A percentile compares a stretch with the other conserved stretches of the same genome.
phyloP scores from a whole-genome alignment of 2,888 invertebrate genomes.

The Argyresthia goedartella region DNA sequence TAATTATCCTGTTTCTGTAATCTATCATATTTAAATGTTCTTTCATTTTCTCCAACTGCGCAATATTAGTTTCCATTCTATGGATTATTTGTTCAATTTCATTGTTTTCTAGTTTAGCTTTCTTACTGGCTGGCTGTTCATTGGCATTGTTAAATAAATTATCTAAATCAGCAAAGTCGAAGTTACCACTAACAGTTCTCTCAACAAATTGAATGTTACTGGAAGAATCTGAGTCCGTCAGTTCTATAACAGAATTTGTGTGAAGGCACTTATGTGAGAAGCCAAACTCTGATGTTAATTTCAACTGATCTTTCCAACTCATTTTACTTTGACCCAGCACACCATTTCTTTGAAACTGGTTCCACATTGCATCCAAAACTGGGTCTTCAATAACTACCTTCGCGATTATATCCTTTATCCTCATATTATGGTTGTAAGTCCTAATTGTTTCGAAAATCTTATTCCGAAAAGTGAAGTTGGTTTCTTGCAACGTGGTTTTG shows the following conservation, averaged over 20 bases:
- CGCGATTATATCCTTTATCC: slow-evolving; percentile 20
- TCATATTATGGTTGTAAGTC: slow-evolving; percentile 15
- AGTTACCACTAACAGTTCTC: slow-evolving; percentile 22
- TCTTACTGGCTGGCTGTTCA: slow-evolving; percentile 41
- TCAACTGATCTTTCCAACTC: slow-evolving; percentile 18
- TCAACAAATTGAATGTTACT: neutral
- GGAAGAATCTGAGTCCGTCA: slow-evolving; percentile 5
- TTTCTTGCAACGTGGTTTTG: slow-evolving; percentile 21
- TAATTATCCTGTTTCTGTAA: slow-evolving; percentile 29
- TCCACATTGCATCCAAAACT: slow-evolving; percentile 21
- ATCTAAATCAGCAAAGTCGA: slow-evolving; percentile 44
- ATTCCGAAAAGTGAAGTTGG: slow-evolving; percentile 20
- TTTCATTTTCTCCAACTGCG: slow-evolving; percentile 27
- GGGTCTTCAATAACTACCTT: slow-evolving; percentile 20
- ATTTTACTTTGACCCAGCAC: slow-evolving; percentile 6
- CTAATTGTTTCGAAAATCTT: slow-evolving; percentile 21
- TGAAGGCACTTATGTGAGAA: slow-evolving; percentile 34
- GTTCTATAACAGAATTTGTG: slow-evolving; percentile 9
- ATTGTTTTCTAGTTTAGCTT: slow-evolving; percentile 29
- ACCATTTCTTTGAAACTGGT: slow-evolving; percentile 12
- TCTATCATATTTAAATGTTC: slow-evolving; percentile 27
- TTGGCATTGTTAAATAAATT: slow-evolving; percentile 30
- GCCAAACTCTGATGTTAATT: slow-evolving; percentile 11
- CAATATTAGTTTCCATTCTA: slow-evolving; percentile 33
- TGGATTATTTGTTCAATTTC: slow-evolving; percentile 29